Conservation (phyloP, 2,797 vertebrate species). For the Thamnophis elegans region DNA sequence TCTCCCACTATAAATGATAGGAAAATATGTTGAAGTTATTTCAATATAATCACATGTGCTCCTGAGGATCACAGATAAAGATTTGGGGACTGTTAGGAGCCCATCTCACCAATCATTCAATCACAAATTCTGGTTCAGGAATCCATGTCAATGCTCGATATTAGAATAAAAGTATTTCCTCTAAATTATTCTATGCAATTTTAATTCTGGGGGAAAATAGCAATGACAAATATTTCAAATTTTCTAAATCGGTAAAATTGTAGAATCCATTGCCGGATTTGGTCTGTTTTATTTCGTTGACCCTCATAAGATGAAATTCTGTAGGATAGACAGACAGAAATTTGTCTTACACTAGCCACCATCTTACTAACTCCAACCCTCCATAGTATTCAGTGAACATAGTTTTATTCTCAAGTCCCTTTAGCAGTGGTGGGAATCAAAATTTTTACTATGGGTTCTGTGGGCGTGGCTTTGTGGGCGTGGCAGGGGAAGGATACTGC, state of each 20-base stretch:
- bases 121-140: background rate
- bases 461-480: too few relatives aligned
- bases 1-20: background rate
- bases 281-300: background rate
- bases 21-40: background rate
- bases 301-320: background rate
- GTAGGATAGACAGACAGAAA: background rate
- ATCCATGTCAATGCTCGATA: background rate
- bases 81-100: background rate
- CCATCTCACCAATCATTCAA: background rate
- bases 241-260: background rate
- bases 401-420: conserved; percentile 40
- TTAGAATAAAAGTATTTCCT: background rate
- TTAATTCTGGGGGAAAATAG: background rate
- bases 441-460: too few relatives aligned
- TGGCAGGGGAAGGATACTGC: too few relatives aligned
- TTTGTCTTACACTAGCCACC: background rate
- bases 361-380: background rate
- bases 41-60: background rate
- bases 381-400: conserved; percentile 33
- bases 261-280: background rate
- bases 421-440: background rate
- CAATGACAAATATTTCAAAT: background rate
- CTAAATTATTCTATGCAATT: background rate
- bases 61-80: background rate